These are phyloP conservation scores for Condylura cristata DNA, from an alignment of 2,113 vertebrate genomes.

Conservation along the genomic window DNA sequence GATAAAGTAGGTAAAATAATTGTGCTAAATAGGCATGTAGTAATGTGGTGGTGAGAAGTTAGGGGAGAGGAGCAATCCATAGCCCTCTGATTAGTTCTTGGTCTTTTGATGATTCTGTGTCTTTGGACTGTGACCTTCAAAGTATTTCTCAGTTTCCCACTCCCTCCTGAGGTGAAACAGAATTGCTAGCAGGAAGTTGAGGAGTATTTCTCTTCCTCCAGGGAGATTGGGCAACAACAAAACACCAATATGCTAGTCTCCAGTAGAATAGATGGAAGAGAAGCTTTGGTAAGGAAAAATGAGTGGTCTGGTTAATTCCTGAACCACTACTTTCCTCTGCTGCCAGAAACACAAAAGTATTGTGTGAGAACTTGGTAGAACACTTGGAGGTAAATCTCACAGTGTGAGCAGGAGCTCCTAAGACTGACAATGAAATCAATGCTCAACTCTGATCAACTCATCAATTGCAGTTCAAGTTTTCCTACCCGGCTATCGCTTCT, in stretches of 20 bases:
- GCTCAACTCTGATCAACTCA: too few species aligned
- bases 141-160: neutral
- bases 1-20: too few species aligned
- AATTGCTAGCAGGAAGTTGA: neutral
- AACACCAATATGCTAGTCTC: neutral
- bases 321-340: neutral
- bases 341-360: neutral
- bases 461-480: neutral
- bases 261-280: neutral
- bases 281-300: neutral
- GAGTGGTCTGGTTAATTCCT: neutral
- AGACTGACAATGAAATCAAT: too few species aligned
- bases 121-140: neutral
- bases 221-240: neutral
- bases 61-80: too few species aligned
- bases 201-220: neutral
- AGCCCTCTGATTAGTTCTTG: neutral
- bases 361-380: neutral
- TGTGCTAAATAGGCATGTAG: too few species aligned
- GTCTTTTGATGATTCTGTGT: neutral
- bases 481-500: neutral
- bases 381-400: neutral
- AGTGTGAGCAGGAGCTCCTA: neutral
- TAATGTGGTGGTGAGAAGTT: neutral
- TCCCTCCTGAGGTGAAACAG: neutral